Conservation (phyloP, 2,797 vertebrate genomes). For the Thunnus albacares region DNA sequence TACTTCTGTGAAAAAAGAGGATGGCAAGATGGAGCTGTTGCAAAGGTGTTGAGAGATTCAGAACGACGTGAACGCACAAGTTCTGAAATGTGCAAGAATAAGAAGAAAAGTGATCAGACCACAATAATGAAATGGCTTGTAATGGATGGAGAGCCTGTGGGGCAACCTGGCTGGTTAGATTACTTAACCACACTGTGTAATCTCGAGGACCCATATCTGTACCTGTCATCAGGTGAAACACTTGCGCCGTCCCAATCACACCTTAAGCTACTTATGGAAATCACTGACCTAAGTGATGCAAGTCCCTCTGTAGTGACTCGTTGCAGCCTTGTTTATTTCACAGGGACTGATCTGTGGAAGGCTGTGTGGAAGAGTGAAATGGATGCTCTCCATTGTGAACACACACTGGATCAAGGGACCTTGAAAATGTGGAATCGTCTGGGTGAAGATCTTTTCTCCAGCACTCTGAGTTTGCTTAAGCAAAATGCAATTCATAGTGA, state of each 20-base stretch:
- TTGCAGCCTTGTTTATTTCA: conserved; percentile 86
- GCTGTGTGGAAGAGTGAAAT: conserved; percentile 83
- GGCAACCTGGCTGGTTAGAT: conserved; percentile 87
- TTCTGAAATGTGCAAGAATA: conserved; percentile 9
- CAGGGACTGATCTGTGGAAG: conserved; percentile 87
- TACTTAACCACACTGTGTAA: conserved; percentile 82
- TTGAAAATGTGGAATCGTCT: conserved; percentile 83
- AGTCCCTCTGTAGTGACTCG: conserved; percentile 83
- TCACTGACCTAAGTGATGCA: conserved; percentile 81
- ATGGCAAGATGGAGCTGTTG: conserved; percentile 86
- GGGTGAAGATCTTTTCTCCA: conserved; percentile 85
- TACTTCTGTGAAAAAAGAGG: conserved; percentile 72
- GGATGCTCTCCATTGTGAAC: conserved; percentile 74
- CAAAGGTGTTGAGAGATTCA: conserved; percentile 78
- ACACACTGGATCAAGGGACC: conserved; percentile 76
- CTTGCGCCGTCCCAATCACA: conserved; percentile 62
- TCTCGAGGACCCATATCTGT: conserved; percentile 74
- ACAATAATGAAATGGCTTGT: conserved; percentile 86
- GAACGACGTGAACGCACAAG: conserved; percentile 16
- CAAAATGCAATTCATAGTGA: conserved; percentile 70
- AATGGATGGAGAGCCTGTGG: conserved; percentile 86
- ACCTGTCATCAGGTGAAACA: conserved; percentile 85
- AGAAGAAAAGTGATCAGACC: conserved; percentile 18
- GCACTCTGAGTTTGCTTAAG: conserved; percentile 79
- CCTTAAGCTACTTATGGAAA: conserved; percentile 87